phyloP scores from a whole-genome alignment of 2,113 vertebrate species.

The Harpagus bidentatus region DNA sequence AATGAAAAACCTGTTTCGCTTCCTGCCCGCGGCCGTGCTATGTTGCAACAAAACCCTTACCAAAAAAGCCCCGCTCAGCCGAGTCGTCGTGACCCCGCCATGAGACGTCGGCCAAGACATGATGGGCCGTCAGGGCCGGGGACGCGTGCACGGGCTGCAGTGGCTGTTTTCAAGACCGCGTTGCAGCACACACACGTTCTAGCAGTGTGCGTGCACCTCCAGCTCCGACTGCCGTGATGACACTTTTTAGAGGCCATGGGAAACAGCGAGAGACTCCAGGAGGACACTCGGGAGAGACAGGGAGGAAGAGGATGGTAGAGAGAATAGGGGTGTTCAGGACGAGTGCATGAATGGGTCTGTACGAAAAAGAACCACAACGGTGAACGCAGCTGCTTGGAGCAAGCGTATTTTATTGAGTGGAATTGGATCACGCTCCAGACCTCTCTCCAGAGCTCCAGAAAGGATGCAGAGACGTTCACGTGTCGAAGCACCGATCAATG shows the following conservation, averaged over 20 bases:
- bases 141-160: accelerated
- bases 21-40: no score
- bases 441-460: not conserved
- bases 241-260: accelerated
- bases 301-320: not conserved
- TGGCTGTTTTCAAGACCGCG: accelerated
- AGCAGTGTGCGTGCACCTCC: no score
- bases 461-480: not conserved
- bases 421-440: no score
- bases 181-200: accelerated
- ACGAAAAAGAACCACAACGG: not conserved
- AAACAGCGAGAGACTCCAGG: not conserved
- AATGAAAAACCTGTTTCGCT: no score
- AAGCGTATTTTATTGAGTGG: not conserved
- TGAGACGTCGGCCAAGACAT: accelerated
- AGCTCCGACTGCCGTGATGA: no score
- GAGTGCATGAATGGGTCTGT: no score
- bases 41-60: no score
- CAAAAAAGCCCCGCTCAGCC: not conserved
- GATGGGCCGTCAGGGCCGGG: accelerated
- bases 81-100: accelerated
- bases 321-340: not conserved
- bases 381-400: accelerated
- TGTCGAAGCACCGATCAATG: no score
- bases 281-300: no score